These are phyloP conservation scores for Cheilosia impressa DNA, from an alignment of 2,888 invertebrate species.

Conservation along the genomic window DNA sequence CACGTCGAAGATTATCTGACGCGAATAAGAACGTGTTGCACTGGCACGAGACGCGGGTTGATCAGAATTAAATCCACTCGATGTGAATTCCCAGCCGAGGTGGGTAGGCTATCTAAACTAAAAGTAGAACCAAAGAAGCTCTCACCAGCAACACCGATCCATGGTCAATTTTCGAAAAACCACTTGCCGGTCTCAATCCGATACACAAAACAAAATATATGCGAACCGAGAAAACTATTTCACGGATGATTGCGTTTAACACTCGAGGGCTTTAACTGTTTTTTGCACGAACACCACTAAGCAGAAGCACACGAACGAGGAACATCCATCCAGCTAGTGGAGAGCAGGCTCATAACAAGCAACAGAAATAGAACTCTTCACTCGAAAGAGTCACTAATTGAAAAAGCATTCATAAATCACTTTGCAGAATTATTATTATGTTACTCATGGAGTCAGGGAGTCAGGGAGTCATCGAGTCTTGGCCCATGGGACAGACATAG, in stretches of 20 bases:
- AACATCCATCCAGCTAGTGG: constrained; percentile 1
- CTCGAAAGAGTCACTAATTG: constrained; percentile 50
- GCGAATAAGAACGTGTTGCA: not conserved
- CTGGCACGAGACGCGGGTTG: not conserved
- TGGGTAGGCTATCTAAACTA: not conserved
- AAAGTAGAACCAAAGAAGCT: not conserved
- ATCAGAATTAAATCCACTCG: not conserved
- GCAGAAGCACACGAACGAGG: constrained; percentile 15
- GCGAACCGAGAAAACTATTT: constrained; percentile 41
- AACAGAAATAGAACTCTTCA: constrained; percentile 3
- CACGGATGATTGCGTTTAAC: constrained; percentile 59
- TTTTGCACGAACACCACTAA: constrained; percentile 27
- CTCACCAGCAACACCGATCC: not conserved
- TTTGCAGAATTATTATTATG: constrained; percentile 11
- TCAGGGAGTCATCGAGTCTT: too few relatives aligned
- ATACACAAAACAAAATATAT: not conserved
- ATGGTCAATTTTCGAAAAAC: constrained; percentile 18
- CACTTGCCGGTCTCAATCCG: constrained; percentile 6
- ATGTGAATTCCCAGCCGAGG: not conserved
- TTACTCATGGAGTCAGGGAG: constrained; percentile 8
- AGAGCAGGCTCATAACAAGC: not conserved
- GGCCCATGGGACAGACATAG: too few relatives aligned
- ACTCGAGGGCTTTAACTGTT: constrained; percentile 54
- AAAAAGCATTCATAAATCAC: constrained; percentile 55
- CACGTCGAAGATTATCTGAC: constrained; percentile 17